These are phyloP conservation scores for Allacma fusca DNA, from an alignment of 2,888 invertebrate species.

Conservation along the genomic window DNA sequence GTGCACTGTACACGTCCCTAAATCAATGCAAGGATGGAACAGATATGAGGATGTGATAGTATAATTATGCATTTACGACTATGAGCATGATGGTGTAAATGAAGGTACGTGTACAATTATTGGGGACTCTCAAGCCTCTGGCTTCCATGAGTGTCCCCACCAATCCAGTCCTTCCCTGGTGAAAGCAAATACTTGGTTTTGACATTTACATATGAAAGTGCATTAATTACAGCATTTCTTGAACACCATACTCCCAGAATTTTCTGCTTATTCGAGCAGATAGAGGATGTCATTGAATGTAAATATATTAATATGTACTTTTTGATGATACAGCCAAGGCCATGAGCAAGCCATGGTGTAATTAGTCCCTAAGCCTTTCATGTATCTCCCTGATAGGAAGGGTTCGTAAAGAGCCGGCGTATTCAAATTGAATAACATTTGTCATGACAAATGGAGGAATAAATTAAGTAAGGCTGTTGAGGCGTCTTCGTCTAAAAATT, in stretches of 20 bases:
- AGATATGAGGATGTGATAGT: too few species aligned
- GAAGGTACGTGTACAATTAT: too few species aligned
- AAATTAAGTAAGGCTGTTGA: neutral
- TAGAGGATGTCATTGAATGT: neutral
- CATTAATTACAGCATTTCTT: slow-evolving; percentile 9
- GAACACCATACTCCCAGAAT: neutral
- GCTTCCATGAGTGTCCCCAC: neutral
- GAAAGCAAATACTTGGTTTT: slow-evolving; percentile 1
- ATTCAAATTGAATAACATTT: slow-evolving; percentile 12
- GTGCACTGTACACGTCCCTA: too few species aligned
- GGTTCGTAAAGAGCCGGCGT: neutral
- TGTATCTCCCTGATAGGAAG: neutral
- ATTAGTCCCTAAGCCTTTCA: slow-evolving; percentile 1
- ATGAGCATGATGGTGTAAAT: too few species aligned
- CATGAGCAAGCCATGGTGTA: neutral
- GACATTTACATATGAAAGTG: slow-evolving; percentile 12
- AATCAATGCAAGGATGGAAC: too few species aligned
- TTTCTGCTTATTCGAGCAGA: neutral
- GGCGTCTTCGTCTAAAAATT: neutral
- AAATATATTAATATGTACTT: neutral
- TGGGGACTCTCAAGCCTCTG: too few species aligned
- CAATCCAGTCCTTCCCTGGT: neutral
- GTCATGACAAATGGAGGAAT: neutral
- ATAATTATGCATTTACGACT: too few species aligned
- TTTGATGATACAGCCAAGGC: neutral